A percentile compares a stretch with the other conserved stretches of the same genome.
phyloP scores from a whole-genome alignment of 1,140 invertebrate species.

The Belonocnema kinseyi region DNA sequence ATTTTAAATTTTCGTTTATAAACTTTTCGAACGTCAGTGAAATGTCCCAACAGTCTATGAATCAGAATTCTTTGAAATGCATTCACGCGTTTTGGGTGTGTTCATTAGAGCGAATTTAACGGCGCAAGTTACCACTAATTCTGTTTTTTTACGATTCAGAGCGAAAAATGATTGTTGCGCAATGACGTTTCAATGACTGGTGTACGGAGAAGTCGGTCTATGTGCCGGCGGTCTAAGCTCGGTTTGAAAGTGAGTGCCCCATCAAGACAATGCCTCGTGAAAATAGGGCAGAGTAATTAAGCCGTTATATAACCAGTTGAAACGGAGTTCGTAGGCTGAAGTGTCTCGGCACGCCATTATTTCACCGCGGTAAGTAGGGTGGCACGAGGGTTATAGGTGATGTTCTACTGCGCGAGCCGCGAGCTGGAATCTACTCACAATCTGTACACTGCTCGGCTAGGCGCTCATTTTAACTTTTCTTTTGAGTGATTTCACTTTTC shows the following conservation, averaged over 20 bases:
- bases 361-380: slow-evolving; percentile 44
- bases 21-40: too few relatives aligned
- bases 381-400: slow-evolving; percentile 30
- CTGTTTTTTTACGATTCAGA: neutral
- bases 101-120: too few relatives aligned
- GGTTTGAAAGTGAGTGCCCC: slow-evolving; percentile 63
- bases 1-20: too few relatives aligned
- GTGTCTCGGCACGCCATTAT: slow-evolving; percentile 47
- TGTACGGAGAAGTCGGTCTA: slow-evolving; percentile 14
- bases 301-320: slow-evolving; percentile 68
- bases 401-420: slow-evolving; percentile 17
- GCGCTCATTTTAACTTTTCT: neutral
- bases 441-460: neutral
- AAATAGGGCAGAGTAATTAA: slow-evolving; percentile 73
- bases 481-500: slow-evolving; percentile 31
- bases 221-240: slow-evolving; percentile 28
- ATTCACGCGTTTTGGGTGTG: too few relatives aligned
- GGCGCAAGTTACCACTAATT: neutral
- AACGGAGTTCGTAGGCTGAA: slow-evolving; percentile 43
- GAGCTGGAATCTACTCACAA: too few relatives aligned
- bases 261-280: slow-evolving; percentile 68
- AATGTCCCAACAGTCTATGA: too few relatives aligned
- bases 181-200: slow-evolving; percentile 26
- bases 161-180: slow-evolving; percentile 19
- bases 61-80: too few relatives aligned